Conservation (phyloP, 1,140 invertebrate genomes). For the Coelopa frigida region DNA sequence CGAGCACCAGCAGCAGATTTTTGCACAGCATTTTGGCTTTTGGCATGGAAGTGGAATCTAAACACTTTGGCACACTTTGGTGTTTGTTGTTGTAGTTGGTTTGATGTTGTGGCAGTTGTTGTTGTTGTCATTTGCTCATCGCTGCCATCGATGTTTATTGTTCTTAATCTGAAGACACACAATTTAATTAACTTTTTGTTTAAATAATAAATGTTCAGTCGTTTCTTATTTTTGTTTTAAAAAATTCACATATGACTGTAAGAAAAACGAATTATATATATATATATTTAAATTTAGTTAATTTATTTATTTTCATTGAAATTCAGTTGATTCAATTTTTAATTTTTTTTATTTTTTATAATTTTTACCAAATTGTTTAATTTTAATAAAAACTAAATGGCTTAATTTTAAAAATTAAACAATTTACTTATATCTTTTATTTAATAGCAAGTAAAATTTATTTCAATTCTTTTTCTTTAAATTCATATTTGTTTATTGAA, state of each 20-base stretch:
- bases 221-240: too few species aligned
- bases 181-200: too few species aligned
- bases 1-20: too few species aligned
- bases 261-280: too few species aligned
- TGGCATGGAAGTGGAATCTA: background rate
- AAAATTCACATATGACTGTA: too few species aligned
- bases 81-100: background rate
- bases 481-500: background rate
- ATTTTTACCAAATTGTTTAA: background rate
- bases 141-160: too few species aligned
- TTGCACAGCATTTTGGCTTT: too few species aligned
- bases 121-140: background rate
- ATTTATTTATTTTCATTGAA: conserved; percentile 4
- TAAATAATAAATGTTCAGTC: too few species aligned
- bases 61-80: background rate
- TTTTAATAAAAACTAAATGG: background rate
- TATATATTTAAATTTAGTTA: too few species aligned
- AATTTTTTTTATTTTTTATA: conserved; percentile 3
- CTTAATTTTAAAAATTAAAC: conserved; percentile 2
- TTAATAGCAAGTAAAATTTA: background rate
- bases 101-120: background rate
- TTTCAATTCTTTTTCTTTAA: background rate
- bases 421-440: background rate
- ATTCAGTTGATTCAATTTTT: background rate
- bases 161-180: too few species aligned